Base-by-base conservation (phyloP, 2,113 vertebrate species). In the Corvus moneduloides region DNA sequence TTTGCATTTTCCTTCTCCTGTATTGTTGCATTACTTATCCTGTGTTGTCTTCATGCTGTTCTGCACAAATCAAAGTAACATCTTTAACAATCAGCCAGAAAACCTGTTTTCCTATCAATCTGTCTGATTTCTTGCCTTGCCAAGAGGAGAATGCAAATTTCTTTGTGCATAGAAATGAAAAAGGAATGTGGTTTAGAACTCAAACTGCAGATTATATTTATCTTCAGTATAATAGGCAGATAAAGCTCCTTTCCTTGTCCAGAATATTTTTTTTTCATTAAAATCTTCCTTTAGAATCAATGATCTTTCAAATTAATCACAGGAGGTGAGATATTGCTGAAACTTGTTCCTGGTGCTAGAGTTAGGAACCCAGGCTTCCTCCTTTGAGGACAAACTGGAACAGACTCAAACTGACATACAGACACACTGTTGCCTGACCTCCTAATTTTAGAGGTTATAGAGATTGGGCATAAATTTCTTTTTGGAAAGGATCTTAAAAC, bases 81-180 rank as follows among this genome's bases (percentile, higher is more conserved):
- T 76, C 91, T 92, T 92, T 73, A 96, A 94, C 72, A 94, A 84
- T 82, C 63, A 95, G 41, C 33, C 46, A 84, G 89, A 52, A 95
- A 96, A 87, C 10, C 32, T 87, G 41, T 79, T 96, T 96, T 96
- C 69, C 75, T 96, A 77, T 94, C 90, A 96, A 39, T 96, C 72
- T 93, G 46, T 74, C 81, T 86, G 59, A 35, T 91, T 95, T 91
- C 59, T 79, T 89, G 30, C 37, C 49, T 94, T 95, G 49, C 68
- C 78, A 92, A 88, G 81, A 95, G 61, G 46, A 81, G 68, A 96
- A 97, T 76, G 56, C 7, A 96, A 96, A 94, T 96, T 93, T 89
- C n/a, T 84, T 83, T 88, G 35, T 88, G 30, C 30, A 54, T 10
- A 86, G 22, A 78, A 30, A 49, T 49, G 19, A 2, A 75, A 75